Evolutionary conservation across 2,797 vertebrate species (phyloP).

Genomic region (Gouania willdenowi): DNA sequence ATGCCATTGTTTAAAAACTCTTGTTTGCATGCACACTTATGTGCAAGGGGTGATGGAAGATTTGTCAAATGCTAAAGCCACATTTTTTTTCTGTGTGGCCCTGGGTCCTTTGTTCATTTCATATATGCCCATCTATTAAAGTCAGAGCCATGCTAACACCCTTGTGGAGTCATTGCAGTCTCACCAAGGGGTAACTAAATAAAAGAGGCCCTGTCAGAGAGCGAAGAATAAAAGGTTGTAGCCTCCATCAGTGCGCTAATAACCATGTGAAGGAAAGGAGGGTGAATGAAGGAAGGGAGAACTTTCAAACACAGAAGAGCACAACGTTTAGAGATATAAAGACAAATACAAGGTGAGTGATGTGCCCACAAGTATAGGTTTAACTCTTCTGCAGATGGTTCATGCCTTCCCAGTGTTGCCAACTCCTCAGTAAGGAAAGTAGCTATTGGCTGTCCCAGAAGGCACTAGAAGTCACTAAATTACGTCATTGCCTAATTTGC

Average conservation of each 20-base stretch:
- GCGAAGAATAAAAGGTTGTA: slow-evolving; percentile 24
- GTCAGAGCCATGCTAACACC: slow-evolving; percentile 59
- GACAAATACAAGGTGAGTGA: not conserved
- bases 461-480: too few relatives aligned
- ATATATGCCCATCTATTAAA: slow-evolving; percentile 71
- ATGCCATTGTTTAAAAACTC: slow-evolving; percentile 5
- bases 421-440: too few relatives aligned
- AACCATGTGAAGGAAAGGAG: slow-evolving; percentile 21
- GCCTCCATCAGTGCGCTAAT: slow-evolving; percentile 15
- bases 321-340: not conserved
- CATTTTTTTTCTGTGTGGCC: slow-evolving; percentile 62
- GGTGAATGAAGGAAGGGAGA: too few relatives aligned
- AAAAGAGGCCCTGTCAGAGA: slow-evolving; percentile 59
- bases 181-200: slow-evolving; percentile 60
- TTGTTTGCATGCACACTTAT: slow-evolving; percentile 1
- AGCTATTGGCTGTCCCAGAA: too few relatives aligned
- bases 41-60: slow-evolving; percentile 23
- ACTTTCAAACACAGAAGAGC: not conserved
- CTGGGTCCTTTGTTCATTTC: slow-evolving; percentile 58
- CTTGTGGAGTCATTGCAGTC: slow-evolving; percentile 61
- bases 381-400: too few relatives aligned
- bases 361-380: slow-evolving; percentile 6
- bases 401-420: too few relatives aligned
- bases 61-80: slow-evolving; percentile 55
- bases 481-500: too few relatives aligned